Percentiles rank a stretch among this genome's conserved stretches.
phyloP scores from a whole-genome alignment of 2,888 invertebrate genomes.

The Sceliomorpha sp. region DNA sequence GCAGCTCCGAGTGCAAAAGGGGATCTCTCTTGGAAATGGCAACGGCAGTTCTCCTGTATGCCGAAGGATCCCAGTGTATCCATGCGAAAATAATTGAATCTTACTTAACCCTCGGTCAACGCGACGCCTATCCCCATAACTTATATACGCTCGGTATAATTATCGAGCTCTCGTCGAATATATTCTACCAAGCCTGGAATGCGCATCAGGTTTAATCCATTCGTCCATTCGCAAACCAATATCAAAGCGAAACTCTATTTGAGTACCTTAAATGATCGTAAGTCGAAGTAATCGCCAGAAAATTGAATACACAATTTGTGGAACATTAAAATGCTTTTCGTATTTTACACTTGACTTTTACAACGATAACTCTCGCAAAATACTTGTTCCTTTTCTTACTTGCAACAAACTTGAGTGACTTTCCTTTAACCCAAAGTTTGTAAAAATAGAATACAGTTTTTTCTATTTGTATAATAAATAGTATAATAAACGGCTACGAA shows the following conservation, averaged over 20 bases:
- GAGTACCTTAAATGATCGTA: slow-evolving; percentile 5
- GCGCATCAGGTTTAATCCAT: slow-evolving; percentile 22
- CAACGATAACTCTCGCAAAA: no score
- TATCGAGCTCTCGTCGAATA: slow-evolving; percentile 41
- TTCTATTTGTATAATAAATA: no score
- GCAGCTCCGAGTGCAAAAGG: background rate
- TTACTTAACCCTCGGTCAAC: slow-evolving; percentile 51
- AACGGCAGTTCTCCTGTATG: slow-evolving; percentile 6
- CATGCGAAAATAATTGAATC: slow-evolving; percentile 45
- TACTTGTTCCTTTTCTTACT: no score
- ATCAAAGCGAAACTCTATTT: slow-evolving; percentile 29
- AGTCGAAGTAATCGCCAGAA: background rate
- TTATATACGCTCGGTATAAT: slow-evolving; percentile 53
- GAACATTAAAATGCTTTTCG: no score
- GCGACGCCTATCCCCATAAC: slow-evolving; percentile 33
- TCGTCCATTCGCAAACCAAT: slow-evolving; percentile 31
- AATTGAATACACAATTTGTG: no score
- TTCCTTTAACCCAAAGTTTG: no score
- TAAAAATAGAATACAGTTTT: no score
- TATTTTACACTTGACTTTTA: no score
- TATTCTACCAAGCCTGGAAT: slow-evolving; percentile 25
- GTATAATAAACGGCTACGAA: no score
- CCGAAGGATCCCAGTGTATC: slow-evolving; percentile 17
- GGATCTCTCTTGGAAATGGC: slow-evolving; percentile 8
- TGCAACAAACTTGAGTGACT: no score